phyloP scores from a whole-genome alignment of 1,140 invertebrate species.

The Heliconius eleuchia region DNA sequence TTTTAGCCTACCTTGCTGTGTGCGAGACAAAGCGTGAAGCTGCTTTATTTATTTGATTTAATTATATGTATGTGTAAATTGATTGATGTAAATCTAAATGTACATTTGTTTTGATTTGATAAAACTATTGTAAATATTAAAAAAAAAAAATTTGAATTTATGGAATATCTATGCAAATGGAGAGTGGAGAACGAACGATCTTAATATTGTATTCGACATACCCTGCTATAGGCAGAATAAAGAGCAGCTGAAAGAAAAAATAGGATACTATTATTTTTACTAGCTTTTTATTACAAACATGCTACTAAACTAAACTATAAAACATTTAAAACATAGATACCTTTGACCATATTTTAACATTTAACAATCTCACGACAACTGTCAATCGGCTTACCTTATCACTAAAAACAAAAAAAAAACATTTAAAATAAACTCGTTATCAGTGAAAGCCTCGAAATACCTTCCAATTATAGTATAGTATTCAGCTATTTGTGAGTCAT shows the following conservation, averaged over 20 bases:
- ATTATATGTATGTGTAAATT: background rate
- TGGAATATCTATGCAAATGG: too few relatives aligned
- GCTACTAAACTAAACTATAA: too few relatives aligned
- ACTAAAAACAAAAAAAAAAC: slow-evolving; percentile 1
- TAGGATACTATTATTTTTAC: too few relatives aligned
- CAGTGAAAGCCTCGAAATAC: background rate
- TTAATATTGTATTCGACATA: too few relatives aligned
- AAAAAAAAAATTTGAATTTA: too few relatives aligned
- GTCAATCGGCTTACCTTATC: background rate
- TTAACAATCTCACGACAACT: background rate
- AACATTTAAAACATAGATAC: background rate
- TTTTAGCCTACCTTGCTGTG: background rate
- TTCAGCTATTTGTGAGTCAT: background rate
- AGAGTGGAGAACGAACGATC: too few relatives aligned
- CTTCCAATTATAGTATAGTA: background rate
- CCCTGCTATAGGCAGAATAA: too few relatives aligned
- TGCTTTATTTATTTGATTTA: background rate
- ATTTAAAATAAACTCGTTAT: background rate
- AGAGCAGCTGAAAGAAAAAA: too few relatives aligned
- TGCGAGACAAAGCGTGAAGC: background rate
- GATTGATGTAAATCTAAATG: background rate
- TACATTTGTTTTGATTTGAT: background rate
- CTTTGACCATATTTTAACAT: background rate
- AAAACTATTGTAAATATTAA: too few relatives aligned
- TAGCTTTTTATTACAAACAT: too few relatives aligned